Percentiles rank a stretch among this genome's conserved stretches.
Conservation (phyloP, 2,797 vertebrate species). For the Odontamblyopus rebecca region DNA sequence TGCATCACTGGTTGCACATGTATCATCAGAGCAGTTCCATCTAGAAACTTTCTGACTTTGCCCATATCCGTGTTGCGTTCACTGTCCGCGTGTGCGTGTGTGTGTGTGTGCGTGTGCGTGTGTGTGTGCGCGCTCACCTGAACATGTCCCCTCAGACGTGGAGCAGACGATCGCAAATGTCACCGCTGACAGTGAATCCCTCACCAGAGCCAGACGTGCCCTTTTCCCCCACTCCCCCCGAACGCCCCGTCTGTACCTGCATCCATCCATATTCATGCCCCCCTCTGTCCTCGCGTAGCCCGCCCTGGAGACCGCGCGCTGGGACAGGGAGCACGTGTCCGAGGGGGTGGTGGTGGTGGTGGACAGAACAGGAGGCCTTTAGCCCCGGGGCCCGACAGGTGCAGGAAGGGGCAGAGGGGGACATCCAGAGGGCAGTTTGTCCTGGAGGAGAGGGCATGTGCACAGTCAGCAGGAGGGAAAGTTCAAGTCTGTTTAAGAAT, state of each 20-base stretch:
- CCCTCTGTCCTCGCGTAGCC: neutral
- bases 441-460: slow-evolving; percentile 44
- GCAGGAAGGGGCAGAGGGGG: slow-evolving; percentile 45
- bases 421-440: slow-evolving; percentile 52
- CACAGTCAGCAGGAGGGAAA: slow-evolving; percentile 39
- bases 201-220: slow-evolving; percentile 67
- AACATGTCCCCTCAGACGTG: slow-evolving; percentile 53
- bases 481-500: too few relatives aligned
- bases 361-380: slow-evolving; percentile 56
- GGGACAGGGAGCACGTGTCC: slow-evolving; percentile 64
- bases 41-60: too few relatives aligned
- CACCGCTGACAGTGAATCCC: slow-evolving; percentile 72
- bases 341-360: slow-evolving; percentile 34
- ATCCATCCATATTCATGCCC: slow-evolving; percentile 70
- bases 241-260: slow-evolving; percentile 66
- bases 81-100: neutral
- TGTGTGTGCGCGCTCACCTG: neutral
- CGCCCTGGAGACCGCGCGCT: slow-evolving; percentile 37
- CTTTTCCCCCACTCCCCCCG: slow-evolving; percentile 72
- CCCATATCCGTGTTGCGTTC: neutral
- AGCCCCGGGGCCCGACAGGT: slow-evolving; percentile 41
- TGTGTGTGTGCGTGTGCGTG: neutral
- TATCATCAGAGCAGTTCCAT: too few relatives aligned
- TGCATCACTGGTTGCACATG: too few relatives aligned
- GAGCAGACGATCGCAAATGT: slow-evolving; percentile 75